phyloP scores from a whole-genome alignment of 2,797 vertebrate genomes.

The Macroramphosus scolopax region DNA sequence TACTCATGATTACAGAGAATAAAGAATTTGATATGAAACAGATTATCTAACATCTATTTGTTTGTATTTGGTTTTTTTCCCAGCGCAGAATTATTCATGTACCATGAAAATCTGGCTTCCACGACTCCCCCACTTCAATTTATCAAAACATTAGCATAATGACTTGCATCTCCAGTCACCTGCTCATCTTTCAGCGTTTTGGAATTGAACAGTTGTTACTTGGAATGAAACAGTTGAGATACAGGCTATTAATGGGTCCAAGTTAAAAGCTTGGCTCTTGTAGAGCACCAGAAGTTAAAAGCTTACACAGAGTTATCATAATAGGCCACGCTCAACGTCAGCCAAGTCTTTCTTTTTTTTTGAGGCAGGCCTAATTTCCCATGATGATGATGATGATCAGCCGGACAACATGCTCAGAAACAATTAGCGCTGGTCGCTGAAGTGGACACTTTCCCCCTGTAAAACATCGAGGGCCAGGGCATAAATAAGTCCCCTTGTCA shows the following conservation, averaged over 20 bases:
- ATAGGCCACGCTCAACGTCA: constrained; percentile 68
- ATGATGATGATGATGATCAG: constrained; percentile 77
- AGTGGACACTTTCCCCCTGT: constrained; percentile 75
- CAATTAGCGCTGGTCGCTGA: constrained; percentile 79
- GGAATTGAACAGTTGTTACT: constrained; percentile 58
- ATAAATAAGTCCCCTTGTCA: constrained; percentile 85
- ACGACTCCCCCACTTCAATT: constrained; percentile 14
- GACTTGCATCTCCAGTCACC: constrained; percentile 14
- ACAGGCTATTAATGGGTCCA: constrained; percentile 56
- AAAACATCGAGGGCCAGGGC: constrained; percentile 75
- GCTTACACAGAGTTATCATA: constrained; percentile 72
- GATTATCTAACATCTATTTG: no score
- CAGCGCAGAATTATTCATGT: background rate
- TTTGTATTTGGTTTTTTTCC: no score
- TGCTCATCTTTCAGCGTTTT: constrained; percentile 43
- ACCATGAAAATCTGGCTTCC: constrained; percentile 3
- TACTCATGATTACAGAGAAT: no score
- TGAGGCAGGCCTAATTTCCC: constrained; percentile 71
- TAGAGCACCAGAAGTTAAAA: constrained; percentile 74
- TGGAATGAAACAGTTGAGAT: constrained; percentile 47
- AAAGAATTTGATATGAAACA: no score
- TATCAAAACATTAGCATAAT: constrained; percentile 50
- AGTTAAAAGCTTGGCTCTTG: constrained; percentile 70
- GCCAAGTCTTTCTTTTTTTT: constrained; percentile 67
- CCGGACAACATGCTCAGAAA: constrained; percentile 82